phyloP scores from a whole-genome alignment of 2,797 vertebrate genomes.

The Macropus fuliginosus region DNA sequence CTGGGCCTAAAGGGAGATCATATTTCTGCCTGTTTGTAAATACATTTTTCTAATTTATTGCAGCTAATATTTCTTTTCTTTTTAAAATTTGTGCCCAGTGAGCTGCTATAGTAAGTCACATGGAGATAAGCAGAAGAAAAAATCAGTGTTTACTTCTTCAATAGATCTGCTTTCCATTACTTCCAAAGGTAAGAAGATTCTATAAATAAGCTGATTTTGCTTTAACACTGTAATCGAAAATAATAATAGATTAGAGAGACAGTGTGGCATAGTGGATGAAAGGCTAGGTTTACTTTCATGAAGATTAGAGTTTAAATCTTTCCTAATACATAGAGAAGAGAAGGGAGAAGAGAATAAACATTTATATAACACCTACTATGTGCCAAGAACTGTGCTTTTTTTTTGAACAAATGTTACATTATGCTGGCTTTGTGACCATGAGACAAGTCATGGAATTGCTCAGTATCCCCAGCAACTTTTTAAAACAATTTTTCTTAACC shows the following conservation, averaged over 20 bases:
- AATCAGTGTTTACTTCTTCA: not conserved
- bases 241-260: not conserved
- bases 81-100: not conserved
- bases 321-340: not conserved
- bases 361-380: not conserved
- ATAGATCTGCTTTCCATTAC: not conserved
- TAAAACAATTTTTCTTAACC: not conserved
- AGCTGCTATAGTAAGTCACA: not conserved
- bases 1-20: not conserved
- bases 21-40: not conserved
- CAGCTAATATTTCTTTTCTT: not conserved
- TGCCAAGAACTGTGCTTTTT: not conserved
- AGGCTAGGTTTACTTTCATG: not conserved
- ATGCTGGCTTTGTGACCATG: not conserved
- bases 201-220: not conserved
- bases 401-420: not conserved
- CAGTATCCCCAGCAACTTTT: not conserved
- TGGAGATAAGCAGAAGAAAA: not conserved
- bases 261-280: not conserved
- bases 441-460: not conserved
- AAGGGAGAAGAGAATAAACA: not conserved
- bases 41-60: not conserved
- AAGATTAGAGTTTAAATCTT: not conserved
- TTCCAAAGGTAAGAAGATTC: not conserved
- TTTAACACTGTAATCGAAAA: not conserved